Evolutionary conservation across 2,113 vertebrate species (phyloP).

Genomic region (Lepisosteus oculatus): DNA sequence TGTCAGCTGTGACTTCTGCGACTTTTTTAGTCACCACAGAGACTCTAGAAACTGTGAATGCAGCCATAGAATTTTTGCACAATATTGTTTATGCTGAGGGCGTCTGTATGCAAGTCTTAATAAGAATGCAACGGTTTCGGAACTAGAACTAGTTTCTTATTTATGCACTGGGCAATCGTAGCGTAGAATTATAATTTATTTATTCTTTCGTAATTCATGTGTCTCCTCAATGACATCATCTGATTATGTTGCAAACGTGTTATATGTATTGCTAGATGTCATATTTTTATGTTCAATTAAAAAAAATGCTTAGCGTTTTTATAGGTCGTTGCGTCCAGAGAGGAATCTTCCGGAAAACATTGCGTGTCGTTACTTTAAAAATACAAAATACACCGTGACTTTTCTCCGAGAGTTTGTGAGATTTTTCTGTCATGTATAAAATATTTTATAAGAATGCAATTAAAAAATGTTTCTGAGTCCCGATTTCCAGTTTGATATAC

Average conservation of each 20-base stretch:
- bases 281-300: constrained; percentile 40
- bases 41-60: constrained; percentile 54
- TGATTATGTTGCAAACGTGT: constrained; percentile 40
- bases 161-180: constrained; percentile 64
- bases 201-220: constrained; percentile 44
- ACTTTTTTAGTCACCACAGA: constrained; percentile 39
- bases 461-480: constrained; percentile 45
- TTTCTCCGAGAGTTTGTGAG: constrained; percentile 27
- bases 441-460: constrained; percentile 59
- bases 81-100: constrained; percentile 59
- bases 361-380: constrained; percentile 38
- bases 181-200: constrained; percentile 50
- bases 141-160: constrained; percentile 47
- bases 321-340: constrained; percentile 38
- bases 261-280: constrained; percentile 34
- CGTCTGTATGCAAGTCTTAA: constrained; percentile 68
- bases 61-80: constrained; percentile 70
- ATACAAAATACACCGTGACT: constrained; percentile 8
- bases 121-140: constrained; percentile 49
- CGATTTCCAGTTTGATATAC: constrained; percentile 30
- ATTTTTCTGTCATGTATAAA: constrained; percentile 50
- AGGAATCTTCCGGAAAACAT: constrained; percentile 26
- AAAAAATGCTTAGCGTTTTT: constrained; percentile 34
- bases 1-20: constrained; percentile 33
- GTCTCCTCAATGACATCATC: constrained; percentile 43